Evolutionary conservation across 2,113 vertebrate species (phyloP).

Genomic region (Strigops habroptila): DNA sequence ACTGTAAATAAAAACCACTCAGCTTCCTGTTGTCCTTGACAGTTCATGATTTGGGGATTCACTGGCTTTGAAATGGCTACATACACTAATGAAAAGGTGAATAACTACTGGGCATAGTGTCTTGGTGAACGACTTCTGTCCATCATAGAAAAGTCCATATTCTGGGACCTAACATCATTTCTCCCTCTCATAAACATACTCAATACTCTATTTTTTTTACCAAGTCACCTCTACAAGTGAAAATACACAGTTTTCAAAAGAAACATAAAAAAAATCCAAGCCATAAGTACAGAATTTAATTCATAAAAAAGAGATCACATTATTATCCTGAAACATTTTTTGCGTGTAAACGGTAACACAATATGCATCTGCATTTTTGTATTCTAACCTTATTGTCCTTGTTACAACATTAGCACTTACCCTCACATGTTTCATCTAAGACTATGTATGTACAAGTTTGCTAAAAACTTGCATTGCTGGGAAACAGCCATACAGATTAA

Average conservation of each 20-base stretch:
- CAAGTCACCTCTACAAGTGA: neutral
- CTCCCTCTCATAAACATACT: neutral
- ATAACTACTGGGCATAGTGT: neutral
- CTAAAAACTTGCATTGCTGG: neutral
- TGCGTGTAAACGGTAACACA: neutral
- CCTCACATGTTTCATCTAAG: neutral
- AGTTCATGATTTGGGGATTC: neutral
- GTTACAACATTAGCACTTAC: neutral
- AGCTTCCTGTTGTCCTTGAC: neutral
- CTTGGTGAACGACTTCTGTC: neutral
- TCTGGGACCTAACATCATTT: neutral
- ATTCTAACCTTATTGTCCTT: neutral
- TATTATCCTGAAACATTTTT: neutral
- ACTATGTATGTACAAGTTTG: neutral
- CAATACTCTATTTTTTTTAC: neutral
- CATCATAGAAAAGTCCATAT: neutral
- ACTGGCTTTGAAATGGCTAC: neutral
- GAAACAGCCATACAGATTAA: neutral
- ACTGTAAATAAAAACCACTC: neutral
- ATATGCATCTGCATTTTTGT: neutral
- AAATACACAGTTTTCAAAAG: neutral
- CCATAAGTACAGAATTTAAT: neutral
- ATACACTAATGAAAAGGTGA: neutral
- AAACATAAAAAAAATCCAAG: neutral
- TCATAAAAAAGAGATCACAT: neutral